Base-by-base conservation (phyloP, 2,113 vertebrate genomes). In the Catharus bicknelli region DNA sequence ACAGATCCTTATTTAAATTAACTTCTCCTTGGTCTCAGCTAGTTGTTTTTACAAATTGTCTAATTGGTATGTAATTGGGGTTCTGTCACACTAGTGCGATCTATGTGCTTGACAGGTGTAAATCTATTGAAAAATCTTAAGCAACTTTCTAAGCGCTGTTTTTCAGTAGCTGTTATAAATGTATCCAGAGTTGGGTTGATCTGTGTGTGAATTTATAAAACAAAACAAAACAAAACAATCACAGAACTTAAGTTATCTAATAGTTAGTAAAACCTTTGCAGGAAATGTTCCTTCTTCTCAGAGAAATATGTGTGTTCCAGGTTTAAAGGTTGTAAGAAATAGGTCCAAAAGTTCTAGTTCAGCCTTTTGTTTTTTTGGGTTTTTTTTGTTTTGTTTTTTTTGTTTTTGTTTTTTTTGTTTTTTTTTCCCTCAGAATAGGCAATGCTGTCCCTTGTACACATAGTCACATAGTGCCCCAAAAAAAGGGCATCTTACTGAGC, bases 391-490 rank as follows among this genome's bases (percentile, higher is more conserved):
- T 57, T n/a, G 3, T 4, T 16, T 25, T 36, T 36, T 47, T 38
- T 7, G 34, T 36, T 32, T 57, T 57, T n/a, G 3, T 4, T 16
- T 25, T 36, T 36, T 38, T 27, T 32, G 20, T 13, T 29, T 12
- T 47, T 43, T 75, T 21, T 13, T 16, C 4, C 6, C 20, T 26
- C 12, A 27, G 18, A 16, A 9, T 23, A 7, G 5, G 3, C 27
- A 13, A 16, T 9, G 1, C 16, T 0, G 0, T 63, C 5, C 20
- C 16, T 64, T 36, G 6, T 62, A 51, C 5, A 11, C 7, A 1
- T 2, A 10, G 2, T 74, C 5, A 11, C 7, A 1, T 2, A 10
- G 2, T 74, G 16, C 9, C 25, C 11, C n/a, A 6, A 7, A 63
- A 68, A 72, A 12, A 45, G 17, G 5, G 23, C 27, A 32, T 23